phyloP scores from a whole-genome alignment of 2,113 vertebrate species.

The Zapornia atra region DNA sequence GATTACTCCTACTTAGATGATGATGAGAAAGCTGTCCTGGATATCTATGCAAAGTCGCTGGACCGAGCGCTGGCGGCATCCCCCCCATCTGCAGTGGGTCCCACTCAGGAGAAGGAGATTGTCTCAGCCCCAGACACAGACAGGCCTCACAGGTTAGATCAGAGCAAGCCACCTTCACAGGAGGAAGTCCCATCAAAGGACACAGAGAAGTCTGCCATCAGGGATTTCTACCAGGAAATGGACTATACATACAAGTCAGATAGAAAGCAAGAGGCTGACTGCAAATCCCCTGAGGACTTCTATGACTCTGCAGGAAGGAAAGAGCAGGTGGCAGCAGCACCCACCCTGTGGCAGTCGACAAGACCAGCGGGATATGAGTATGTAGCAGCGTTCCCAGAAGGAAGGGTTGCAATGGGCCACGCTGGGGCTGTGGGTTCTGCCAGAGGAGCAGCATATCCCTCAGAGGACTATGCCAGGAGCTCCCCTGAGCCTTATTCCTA shows the following conservation, averaged over 20 bases:
- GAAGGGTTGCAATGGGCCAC: neutral
- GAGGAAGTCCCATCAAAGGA: neutral
- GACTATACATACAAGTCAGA: neutral
- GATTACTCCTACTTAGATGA: neutral
- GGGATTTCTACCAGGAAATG: neutral
- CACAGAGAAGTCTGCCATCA: neutral
- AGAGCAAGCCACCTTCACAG: neutral
- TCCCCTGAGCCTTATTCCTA: neutral
- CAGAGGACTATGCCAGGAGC: neutral
- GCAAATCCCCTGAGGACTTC: neutral
- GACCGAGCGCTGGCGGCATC: neutral
- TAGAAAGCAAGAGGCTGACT: neutral
- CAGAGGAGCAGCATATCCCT: slow-evolving; percentile 54
- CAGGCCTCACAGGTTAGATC: neutral
- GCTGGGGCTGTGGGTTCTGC: slow-evolving; percentile 64
- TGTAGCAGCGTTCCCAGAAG: neutral
- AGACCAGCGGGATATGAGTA: neutral
- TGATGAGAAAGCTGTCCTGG: slow-evolving; percentile 26
- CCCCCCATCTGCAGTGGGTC: neutral
- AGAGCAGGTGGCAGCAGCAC: neutral
- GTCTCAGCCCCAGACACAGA: neutral
- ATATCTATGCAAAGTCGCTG: slow-evolving; percentile 21
- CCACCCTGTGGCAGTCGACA: neutral
- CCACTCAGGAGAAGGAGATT: neutral
- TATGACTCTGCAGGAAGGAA: neutral